Conservation (phyloP, 1,140 invertebrate species). For the Ostrea edulis region DNA sequence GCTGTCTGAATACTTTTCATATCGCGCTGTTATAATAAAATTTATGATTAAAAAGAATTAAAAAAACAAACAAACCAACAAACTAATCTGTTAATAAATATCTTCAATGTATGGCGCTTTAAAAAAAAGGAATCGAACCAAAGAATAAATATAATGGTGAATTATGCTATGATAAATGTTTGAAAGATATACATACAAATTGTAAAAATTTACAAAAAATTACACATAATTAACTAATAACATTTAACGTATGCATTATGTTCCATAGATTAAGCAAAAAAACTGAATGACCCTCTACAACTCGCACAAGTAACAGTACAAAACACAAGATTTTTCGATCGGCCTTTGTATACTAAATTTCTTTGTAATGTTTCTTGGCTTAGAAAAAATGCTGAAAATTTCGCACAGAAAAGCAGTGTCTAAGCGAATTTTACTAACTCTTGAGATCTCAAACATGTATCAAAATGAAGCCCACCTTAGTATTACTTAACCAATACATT, state of each 20-base stretch:
- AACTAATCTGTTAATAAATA: slow-evolving; percentile 4
- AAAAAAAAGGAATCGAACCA: neutral
- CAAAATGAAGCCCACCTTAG: too few relatives aligned
- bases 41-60: neutral
- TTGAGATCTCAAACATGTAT: too few relatives aligned
- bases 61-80: neutral
- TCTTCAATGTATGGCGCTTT: neutral
- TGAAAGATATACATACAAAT: slow-evolving; percentile 17
- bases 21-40: too few relatives aligned
- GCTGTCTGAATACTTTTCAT: too few relatives aligned
- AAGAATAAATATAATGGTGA: neutral
- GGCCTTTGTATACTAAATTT: neutral
- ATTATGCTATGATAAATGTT: slow-evolving; percentile 15
- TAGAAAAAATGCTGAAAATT: neutral
- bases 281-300: neutral
- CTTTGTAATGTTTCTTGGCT: neutral
- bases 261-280: neutral
- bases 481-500: neutral
- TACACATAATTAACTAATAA: slow-evolving; percentile 28
- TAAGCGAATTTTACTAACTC: neutral
- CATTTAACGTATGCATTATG: slow-evolving; percentile 34
- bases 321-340: neutral
- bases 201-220: slow-evolving; percentile 38
- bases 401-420: neutral
- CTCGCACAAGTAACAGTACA: neutral